Evolutionary conservation across 2,797 vertebrate genomes (phyloP).

Genomic region (Poecilia gillii): DNA sequence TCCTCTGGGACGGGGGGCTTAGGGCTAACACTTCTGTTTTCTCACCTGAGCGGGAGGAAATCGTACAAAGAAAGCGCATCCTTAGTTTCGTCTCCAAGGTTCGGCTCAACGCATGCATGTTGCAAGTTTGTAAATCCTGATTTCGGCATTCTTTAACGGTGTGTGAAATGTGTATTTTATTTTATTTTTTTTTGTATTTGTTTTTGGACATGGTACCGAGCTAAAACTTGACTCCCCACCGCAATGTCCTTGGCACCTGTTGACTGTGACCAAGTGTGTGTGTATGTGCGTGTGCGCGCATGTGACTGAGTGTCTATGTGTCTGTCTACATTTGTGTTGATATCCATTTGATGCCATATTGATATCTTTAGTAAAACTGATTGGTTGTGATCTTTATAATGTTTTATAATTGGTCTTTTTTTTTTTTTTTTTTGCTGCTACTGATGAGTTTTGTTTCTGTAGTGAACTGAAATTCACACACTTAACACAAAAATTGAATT

Average conservation of each 20-base stretch:
- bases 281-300: neutral
- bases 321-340: conserved; percentile 72
- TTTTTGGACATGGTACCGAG: conserved; percentile 80
- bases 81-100: conserved; percentile 56
- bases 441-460: conserved; percentile 71
- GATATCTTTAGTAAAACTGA: conserved; percentile 79
- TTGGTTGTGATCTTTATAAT: conserved; percentile 78
- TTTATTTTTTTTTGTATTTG: conserved; percentile 71
- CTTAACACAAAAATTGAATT: conserved; percentile 73
- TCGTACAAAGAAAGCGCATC: conserved; percentile 51
- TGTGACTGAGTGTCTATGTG: conserved; percentile 33
- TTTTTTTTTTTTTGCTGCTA: conserved; percentile 79
- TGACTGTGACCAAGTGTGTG: conserved; percentile 78
- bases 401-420: conserved; percentile 75
- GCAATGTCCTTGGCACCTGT: conserved; percentile 77
- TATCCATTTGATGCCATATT: conserved; percentile 82
- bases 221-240: conserved; percentile 82
- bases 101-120: conserved; percentile 59
- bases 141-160: conserved; percentile 72
- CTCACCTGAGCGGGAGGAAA: conserved; percentile 56
- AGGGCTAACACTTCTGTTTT: conserved; percentile 74
- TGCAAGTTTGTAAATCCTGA: conserved; percentile 65
- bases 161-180: conserved; percentile 74
- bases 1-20: conserved; percentile 66
- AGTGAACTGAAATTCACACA: conserved; percentile 75